Base-by-base conservation (phyloP, 2,113 vertebrate species). In the Mungos mungo region DNA sequence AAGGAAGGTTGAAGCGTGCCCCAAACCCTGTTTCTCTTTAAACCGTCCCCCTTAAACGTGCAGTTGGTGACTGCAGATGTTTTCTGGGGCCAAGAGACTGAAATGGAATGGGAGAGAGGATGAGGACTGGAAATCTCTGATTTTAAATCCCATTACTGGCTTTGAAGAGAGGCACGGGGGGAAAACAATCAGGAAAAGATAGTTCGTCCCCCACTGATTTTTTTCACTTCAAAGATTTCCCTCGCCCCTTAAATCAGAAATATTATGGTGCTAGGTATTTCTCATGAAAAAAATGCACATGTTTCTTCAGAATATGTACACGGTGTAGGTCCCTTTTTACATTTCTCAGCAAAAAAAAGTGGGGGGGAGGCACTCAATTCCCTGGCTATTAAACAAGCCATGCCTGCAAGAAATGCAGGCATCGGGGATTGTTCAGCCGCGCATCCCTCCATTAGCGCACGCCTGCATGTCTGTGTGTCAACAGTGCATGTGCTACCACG, bases 401-500 rank as follows among this genome's bases (percentile, higher is more conserved):
- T 93, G 93, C 95, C 25, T 88, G 95, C 88, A 93, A 98, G 97
- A 97, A 92, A 97, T 19, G 31, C 91, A 47, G 29, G 91, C 86
- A 84, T 89, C 65, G 96, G 88, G 93, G 92, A 93, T 21, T 41
- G 97, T 97, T 98, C 98, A 97, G 97, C 95, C 90, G 76, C 7
- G 77, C 85, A 31, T 95, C 97, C 71, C 93, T 94, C 93, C 96
- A 95, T 88, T 50, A 96, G 52, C n/a, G 84, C 97, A 97, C 31
- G 41, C 90, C 96, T 95, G 97, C 92, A 89, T 96, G 96, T 97
- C 97, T 98, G 98, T 96, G 94, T 97, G 96, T 98, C 98, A 98
- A 97, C 98, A 98, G 95, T 82, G 88, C 97, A 95, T 35, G 25
- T 69, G 96, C 97, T 95, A 96, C 97, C 35, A 2, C 27, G 96